Base-by-base conservation (phyloP, 2,888 invertebrate genomes). In the Aporophyla nigra region DNA sequence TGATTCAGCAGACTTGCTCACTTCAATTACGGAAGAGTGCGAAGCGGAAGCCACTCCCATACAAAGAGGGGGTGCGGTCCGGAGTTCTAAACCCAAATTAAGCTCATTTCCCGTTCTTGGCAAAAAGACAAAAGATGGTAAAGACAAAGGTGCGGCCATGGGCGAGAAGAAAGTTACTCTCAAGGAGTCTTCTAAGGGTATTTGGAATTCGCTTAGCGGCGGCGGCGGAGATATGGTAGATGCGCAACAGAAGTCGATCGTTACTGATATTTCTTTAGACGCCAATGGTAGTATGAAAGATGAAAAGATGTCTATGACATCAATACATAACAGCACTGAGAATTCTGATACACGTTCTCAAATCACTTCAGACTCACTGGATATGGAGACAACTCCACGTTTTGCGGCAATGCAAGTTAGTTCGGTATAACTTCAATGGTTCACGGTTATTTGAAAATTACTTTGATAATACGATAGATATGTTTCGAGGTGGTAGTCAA, bases 11-110 rank as follows among this genome's bases (percentile, higher is more conserved):
- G 97, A 97, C 78, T 95, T 97, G 89, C 94, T 98, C 56, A 97
- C 97, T 65, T 97, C 98, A 0, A 98, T 98, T 86, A 97, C 97
- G 2, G 98, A 98, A 90, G 98, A 98, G 89, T 97, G 97, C 87
- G 97, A 98, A 94, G 90, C 97, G 74, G 96, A 96, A 63, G 90
- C 94, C 84, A 92, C 96, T 71, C 92, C 97, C 61, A 96, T 97
- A 88, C 96, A 97, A 90, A 94, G 97, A 90, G 96, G 97, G 59
- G 95, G 93, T 61, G 93, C 92, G 51, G 93, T 95, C 24, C 95
- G 97, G 56, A 96, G 94, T 80, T 96, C 97, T 24, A 98, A 98
- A 91, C 97, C 97, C 1, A 98, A 98, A 92, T 94, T 97, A 2
- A 93, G 96, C 78, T 95, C 97, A 71, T 97, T 98, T 89, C 97